Conservation (phyloP, 1,140 invertebrate species). For the Elymnias hypermnestra region DNA sequence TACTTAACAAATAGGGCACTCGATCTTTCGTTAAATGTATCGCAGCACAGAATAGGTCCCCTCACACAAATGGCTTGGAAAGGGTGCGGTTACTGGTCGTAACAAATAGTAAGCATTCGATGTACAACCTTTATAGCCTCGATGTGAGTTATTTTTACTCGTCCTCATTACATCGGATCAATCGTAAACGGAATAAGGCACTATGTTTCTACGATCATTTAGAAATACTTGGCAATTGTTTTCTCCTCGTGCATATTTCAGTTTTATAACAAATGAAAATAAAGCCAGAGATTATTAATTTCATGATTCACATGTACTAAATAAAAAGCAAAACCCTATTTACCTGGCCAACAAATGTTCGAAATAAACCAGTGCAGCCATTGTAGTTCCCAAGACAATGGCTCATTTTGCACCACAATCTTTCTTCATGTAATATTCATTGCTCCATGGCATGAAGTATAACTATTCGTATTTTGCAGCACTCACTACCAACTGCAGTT, state of each 20-base stretch:
- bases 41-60: constrained; percentile 45
- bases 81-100: constrained; percentile 49
- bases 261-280: too few species aligned
- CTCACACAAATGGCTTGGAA: constrained; percentile 56
- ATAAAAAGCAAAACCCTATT: background rate
- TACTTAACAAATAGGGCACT: constrained; percentile 54
- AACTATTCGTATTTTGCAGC: constrained; percentile 5
- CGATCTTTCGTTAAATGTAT: constrained; percentile 62
- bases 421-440: constrained; percentile 35
- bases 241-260: too few species aligned
- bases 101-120: constrained; percentile 55
- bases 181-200: too few species aligned
- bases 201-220: too few species aligned
- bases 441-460: constrained; percentile 13
- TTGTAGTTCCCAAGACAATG: constrained; percentile 32
- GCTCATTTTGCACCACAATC: constrained; percentile 28
- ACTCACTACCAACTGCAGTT: background rate
- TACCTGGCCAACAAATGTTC: constrained; percentile 9
- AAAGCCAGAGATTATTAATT: too few species aligned
- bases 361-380: constrained; percentile 30
- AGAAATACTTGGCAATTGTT: too few species aligned
- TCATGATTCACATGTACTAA: too few species aligned
- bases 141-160: constrained; percentile 4
- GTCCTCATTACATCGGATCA: too few species aligned
- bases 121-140: constrained; percentile 3